Evolutionary conservation across 2,113 vertebrate species (phyloP).

Genomic region (Panthera uncia): DNA sequence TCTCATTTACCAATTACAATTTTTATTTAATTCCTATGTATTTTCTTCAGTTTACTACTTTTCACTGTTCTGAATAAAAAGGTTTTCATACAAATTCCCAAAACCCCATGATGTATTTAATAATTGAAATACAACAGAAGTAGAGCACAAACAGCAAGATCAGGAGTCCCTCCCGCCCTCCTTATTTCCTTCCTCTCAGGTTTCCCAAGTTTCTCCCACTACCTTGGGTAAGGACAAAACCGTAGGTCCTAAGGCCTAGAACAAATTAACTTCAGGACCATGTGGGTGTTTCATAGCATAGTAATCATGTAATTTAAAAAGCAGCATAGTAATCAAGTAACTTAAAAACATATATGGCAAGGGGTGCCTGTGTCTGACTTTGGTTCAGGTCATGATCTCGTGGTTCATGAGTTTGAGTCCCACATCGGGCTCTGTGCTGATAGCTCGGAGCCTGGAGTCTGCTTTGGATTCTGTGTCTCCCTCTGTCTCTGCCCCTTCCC

Average conservation of each 20-base stretch:
- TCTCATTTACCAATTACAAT: background rate
- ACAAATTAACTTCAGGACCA: background rate
- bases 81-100: background rate
- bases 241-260: background rate
- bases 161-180: background rate
- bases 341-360: background rate
- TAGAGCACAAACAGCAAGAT: background rate
- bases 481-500: too few relatives aligned
- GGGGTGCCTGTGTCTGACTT: too few relatives aligned
- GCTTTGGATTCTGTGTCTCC: too few relatives aligned
- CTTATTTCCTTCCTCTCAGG: background rate
- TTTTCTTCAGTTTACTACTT: slow-evolving; percentile 35
- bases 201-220: background rate
- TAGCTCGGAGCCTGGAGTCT: too few relatives aligned
- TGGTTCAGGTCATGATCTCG: too few relatives aligned
- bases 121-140: slow-evolving; percentile 13
- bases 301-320: background rate
- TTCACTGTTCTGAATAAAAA: slow-evolving; percentile 37
- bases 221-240: background rate
- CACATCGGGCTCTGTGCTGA: too few relatives aligned
- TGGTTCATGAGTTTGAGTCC: too few relatives aligned
- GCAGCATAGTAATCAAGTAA: background rate
- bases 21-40: slow-evolving; percentile 20
- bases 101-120: slow-evolving; percentile 34
- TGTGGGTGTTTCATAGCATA: background rate